A percentile compares a stretch with the other conserved stretches of the same genome.
Conservation (phyloP, 2,888 invertebrate species). For the Drepana falcataria region DNA sequence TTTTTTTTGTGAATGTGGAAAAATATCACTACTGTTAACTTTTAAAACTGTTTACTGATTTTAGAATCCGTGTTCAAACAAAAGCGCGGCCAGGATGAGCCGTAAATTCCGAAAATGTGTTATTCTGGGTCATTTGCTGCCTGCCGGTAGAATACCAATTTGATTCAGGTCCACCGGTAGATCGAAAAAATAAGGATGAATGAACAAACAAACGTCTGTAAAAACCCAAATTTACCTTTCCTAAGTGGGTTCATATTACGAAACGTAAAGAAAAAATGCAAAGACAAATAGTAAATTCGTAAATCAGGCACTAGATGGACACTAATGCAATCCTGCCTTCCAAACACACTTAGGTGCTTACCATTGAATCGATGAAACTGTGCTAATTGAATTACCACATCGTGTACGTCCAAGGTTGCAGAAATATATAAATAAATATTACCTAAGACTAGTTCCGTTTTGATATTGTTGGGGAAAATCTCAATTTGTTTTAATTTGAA, state of each 20-base stretch:
- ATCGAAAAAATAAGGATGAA: background rate
- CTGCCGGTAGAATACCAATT: background rate
- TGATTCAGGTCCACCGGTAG: background rate
- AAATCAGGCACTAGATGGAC: background rate
- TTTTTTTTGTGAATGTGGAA: too few species aligned
- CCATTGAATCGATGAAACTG: conserved; percentile 36
- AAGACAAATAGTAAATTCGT: background rate
- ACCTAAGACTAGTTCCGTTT: conserved; percentile 52
- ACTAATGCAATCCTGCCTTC: conserved; percentile 9
- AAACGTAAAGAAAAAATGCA: background rate
- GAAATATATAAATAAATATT: conserved; percentile 51
- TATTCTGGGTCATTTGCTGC: background rate
- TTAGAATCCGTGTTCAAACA: too few species aligned
- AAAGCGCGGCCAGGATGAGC: too few species aligned
- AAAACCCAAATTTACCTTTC: background rate
- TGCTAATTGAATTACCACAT: conserved; percentile 62
- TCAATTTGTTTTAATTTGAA: conserved; percentile 13
- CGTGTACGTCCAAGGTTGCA: conserved; percentile 41
- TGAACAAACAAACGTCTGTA: background rate
- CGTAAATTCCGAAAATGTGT: background rate
- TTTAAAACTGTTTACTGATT: too few species aligned
- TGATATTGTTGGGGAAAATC: conserved; percentile 25
- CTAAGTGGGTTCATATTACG: too few species aligned
- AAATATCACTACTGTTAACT: too few species aligned
- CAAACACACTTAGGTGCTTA: conserved; percentile 24